phyloP scores from a whole-genome alignment of 2,888 invertebrate genomes.

The Gymnoscelis rufifasciata region DNA sequence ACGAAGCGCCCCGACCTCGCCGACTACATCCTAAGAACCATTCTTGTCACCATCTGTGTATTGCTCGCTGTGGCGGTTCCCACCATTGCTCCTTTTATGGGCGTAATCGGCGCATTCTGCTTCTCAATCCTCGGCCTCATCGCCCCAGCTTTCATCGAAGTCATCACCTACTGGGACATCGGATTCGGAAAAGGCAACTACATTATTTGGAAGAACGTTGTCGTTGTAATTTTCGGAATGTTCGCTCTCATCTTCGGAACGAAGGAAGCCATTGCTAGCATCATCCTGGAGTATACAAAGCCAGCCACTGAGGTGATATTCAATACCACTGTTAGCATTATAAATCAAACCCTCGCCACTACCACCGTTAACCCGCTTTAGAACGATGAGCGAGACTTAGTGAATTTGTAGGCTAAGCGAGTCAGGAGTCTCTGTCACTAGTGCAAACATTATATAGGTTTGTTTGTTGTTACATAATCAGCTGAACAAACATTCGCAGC shows the following conservation, averaged over 20 bases:
- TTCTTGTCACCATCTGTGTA: constrained; percentile 84
- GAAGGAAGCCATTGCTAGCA: constrained; percentile 54
- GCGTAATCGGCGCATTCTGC: constrained; percentile 95
- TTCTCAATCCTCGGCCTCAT: constrained; percentile 94
- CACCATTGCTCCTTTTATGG: constrained; percentile 92
- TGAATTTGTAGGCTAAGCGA: constrained; percentile 10
- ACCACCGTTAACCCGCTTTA: constrained; percentile 15
- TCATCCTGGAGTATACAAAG: constrained; percentile 39
- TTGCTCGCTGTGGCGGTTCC: constrained; percentile 91
- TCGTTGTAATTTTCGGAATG: constrained; percentile 87
- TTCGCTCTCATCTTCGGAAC: constrained; percentile 89
- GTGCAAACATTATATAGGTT: constrained; percentile 10
- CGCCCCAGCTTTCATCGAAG: constrained; percentile 90
- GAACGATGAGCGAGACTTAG: constrained; percentile 32
- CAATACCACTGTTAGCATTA: neutral
- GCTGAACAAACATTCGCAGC: constrained; percentile 10
- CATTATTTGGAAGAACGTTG: constrained; percentile 87
- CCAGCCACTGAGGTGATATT: neutral
- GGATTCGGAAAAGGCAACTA: constrained; percentile 86
- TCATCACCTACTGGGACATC: constrained; percentile 90
- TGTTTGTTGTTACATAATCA: constrained; percentile 16
- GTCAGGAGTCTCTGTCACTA: constrained; percentile 13
- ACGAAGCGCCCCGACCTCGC: constrained; percentile 82
- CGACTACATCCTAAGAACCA: constrained; percentile 86
- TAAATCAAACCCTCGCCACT: neutral